phyloP scores from a whole-genome alignment of 2,113 vertebrate species.

The Tupaia tana region DNA sequence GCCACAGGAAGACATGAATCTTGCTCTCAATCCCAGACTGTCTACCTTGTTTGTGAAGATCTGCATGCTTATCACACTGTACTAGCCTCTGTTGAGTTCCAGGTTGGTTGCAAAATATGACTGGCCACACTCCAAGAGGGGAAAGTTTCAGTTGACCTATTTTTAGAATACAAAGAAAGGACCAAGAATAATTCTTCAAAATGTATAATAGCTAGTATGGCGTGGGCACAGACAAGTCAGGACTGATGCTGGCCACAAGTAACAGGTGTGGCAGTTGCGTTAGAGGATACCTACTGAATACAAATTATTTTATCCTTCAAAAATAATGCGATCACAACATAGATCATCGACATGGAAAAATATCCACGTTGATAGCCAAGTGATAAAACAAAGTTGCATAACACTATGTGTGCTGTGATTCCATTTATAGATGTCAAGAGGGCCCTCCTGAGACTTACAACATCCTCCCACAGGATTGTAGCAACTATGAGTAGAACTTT shows the following conservation, averaged over 20 bases:
- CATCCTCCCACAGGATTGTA: neutral
- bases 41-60: neutral
- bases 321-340: neutral
- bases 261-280: neutral
- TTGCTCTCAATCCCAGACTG: neutral
- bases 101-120: neutral
- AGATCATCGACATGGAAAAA: neutral
- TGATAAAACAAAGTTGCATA: neutral
- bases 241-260: neutral
- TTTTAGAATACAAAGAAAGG: constrained; percentile 12
- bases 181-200: neutral
- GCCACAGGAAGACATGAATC: neutral
- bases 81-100: neutral
- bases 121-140: neutral
- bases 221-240: neutral
- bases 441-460: neutral
- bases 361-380: neutral
- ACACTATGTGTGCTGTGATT: neutral
- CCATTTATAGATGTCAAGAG: neutral
- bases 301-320: neutral
- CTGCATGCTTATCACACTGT: neutral
- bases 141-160: neutral
- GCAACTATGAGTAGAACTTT: neutral
- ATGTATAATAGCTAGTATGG: neutral
- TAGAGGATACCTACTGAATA: neutral